Base-by-base conservation (phyloP, 1,140 invertebrate species). In the Drosophila sulfurigaster region DNA sequence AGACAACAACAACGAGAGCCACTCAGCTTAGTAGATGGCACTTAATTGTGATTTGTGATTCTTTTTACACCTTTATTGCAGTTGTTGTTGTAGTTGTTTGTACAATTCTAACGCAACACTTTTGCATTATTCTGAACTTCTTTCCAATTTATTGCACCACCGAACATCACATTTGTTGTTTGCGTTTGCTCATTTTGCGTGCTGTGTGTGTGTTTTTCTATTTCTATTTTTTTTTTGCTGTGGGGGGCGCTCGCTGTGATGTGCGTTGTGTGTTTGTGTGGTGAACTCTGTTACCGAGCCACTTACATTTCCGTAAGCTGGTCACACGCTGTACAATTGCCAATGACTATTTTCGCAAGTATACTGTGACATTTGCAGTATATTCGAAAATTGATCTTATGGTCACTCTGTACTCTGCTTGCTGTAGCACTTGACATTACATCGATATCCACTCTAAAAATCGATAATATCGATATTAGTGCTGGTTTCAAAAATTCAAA, bases 131-230 rank as follows among this genome's bases (percentile, higher is more conserved):
- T 60, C 15, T 38, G 48, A 38, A 59, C 51, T 52, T 67, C 28
- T 52, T 54, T 73, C 10, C 16, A 60, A 54, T 46, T 67, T 70
- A 75, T 70, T 75, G 51, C 56, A 75, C 57, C 56, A 75, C 57
- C 57, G 58, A 57, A 57, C 30, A 51, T 46, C 64, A 52, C 46
- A 69, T 75, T 75, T 64, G 73, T 75, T 63, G 72, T 70, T 75
- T 75, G 72, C 72, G 64, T 72, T 72, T 60, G 71, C 59, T 70
- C 66, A 75, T 75, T 64, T 70, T 75, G 72, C 58, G 58, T 75
- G 57, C 45, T 32, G 32, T 32, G 32, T 32, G 32, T 38, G 6
- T 38, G 7, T 38, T 10, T 38, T 38, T 8, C 20, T 25, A 25
- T 25, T 25, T 25, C 20, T 25, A 25, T 25, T 25, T 25, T 10